Evolutionary conservation across 1,140 invertebrate genomes (phyloP).

Genomic region (Sarcophaga bullata): DNA sequence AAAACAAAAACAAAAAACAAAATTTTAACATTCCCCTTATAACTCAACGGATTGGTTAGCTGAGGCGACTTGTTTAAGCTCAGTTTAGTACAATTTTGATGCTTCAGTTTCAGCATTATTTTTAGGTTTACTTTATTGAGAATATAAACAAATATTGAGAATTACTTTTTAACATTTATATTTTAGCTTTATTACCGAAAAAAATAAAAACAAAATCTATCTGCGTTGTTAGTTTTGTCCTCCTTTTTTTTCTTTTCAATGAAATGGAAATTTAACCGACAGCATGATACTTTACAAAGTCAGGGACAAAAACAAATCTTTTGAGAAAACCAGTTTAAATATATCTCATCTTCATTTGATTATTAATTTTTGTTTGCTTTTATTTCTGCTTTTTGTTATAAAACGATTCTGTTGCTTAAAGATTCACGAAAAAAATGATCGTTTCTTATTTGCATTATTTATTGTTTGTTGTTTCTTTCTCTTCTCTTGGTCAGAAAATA

Average conservation of each 20-base stretch:
- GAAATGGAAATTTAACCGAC: background rate
- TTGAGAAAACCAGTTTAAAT: conserved; percentile 5
- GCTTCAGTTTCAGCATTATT: no score
- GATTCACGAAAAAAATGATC: background rate
- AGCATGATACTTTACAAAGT: background rate
- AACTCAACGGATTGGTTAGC: no score
- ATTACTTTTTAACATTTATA: background rate
- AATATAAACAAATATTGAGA: conserved; percentile 7
- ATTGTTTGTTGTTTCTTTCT: background rate
- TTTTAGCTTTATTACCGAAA: background rate
- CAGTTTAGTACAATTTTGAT: no score
- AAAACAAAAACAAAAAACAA: no score
- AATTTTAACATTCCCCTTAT: no score
- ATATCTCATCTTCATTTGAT: background rate
- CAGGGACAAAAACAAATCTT: conserved; percentile 3
- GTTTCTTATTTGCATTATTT: background rate
- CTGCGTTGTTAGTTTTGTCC: no score
- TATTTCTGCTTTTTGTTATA: background rate
- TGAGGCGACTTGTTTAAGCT: no score
- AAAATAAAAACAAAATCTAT: background rate
- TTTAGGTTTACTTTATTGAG: no score
- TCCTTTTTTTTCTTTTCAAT: background rate
- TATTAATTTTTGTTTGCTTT: no score
- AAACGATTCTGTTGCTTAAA: conserved; percentile 1
- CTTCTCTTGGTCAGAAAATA: background rate